Evolutionary conservation across 2,797 vertebrate genomes (phyloP).

Genomic region (Peromyscus aztecus): DNA sequence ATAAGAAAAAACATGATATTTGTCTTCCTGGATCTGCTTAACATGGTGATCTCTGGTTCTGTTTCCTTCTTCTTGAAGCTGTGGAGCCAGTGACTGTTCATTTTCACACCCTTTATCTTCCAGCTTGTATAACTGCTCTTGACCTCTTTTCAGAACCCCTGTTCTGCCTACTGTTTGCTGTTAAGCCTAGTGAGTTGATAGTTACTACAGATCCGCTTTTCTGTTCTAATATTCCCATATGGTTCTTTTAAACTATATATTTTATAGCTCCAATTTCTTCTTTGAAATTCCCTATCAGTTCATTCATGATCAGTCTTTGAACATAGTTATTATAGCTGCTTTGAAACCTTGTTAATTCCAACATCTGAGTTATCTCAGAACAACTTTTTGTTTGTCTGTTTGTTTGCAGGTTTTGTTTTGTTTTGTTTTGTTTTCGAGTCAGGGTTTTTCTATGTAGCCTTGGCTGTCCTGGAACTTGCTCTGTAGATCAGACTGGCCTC

Average conservation of each 20-base stretch:
- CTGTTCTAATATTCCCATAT: background rate
- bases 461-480: background rate
- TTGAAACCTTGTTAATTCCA: background rate
- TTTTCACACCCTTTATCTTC: background rate
- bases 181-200: background rate
- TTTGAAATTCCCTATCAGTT: background rate
- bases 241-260: background rate
- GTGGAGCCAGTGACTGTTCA: background rate
- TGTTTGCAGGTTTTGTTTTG: background rate
- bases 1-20: background rate
- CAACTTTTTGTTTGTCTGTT: background rate
- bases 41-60: background rate
- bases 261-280: slow-evolving; percentile 9
- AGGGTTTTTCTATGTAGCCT: background rate
- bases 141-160: background rate
- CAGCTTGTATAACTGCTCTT: background rate
- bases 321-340: background rate
- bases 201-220: background rate
- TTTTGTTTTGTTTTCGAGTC: background rate
- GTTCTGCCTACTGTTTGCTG: background rate
- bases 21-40: background rate
- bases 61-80: background rate
- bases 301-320: background rate
- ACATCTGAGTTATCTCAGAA: background rate
- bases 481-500: background rate